A percentile compares a stretch with the other conserved stretches of the same genome.
Evolutionary conservation across 2,888 invertebrate species (phyloP).

Genomic region (Ophion costatus): DNA sequence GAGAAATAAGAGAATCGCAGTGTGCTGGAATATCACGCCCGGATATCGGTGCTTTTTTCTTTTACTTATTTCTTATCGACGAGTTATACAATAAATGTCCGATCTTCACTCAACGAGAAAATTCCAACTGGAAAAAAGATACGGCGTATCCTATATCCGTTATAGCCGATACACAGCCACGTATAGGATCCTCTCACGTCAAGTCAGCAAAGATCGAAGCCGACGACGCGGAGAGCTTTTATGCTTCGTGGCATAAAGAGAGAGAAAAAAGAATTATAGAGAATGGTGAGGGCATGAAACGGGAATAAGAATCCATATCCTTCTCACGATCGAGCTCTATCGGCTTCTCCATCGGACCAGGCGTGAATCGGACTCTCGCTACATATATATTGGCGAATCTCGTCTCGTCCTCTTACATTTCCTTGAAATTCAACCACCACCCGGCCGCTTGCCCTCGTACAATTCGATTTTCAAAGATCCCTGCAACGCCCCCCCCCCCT

Average conservation of each 20-base stretch:
- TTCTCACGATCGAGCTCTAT: constrained; percentile 46
- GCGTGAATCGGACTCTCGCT: constrained; percentile 57
- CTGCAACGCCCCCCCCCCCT: no score
- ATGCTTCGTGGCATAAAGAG: constrained; percentile 38
- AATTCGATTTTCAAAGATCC: constrained; percentile 19
- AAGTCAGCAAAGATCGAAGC: constrained; percentile 50
- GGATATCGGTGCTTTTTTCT: constrained; percentile 3
- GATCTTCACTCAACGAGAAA: constrained; percentile 34
- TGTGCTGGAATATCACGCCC: not conserved
- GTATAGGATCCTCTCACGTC: constrained; percentile 51
- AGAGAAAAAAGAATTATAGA: constrained; percentile 16
- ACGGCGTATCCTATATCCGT: constrained; percentile 13
- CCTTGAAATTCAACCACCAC: constrained; percentile 49
- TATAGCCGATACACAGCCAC: constrained; percentile 35
- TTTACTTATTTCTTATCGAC: constrained; percentile 9
- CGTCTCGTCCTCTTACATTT: constrained; percentile 13
- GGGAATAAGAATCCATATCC: constrained; percentile 63
- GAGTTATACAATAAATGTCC: constrained; percentile 47
- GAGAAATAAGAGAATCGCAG: no score
- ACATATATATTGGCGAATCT: constrained; percentile 31
- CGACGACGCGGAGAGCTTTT: constrained; percentile 39
- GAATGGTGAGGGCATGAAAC: constrained; percentile 32
- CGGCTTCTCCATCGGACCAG: constrained; percentile 50
- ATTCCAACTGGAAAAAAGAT: constrained; percentile 23
- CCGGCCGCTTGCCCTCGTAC: constrained; percentile 1